A percentile compares a stretch with the other conserved stretches of the same genome.
Evolutionary conservation across 2,113 vertebrate genomes (phyloP).

Genomic region (Apteryx mantelli): DNA sequence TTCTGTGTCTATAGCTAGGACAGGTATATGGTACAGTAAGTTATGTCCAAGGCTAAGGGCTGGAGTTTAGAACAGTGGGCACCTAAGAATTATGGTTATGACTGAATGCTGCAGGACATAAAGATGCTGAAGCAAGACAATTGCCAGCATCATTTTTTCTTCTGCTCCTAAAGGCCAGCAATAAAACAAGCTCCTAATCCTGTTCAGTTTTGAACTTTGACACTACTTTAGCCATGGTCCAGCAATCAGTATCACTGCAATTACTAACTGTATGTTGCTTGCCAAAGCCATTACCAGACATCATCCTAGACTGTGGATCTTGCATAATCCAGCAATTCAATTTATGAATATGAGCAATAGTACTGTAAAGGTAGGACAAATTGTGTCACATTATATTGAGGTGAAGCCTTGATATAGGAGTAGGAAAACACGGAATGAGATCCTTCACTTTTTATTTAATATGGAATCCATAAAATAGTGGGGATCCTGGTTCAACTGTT

Average conservation of each 20-base stretch:
- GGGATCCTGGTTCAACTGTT: not conserved
- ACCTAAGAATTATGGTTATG: not conserved
- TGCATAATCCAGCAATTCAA: not conserved
- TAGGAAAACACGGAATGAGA: not conserved
- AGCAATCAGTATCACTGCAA: not conserved
- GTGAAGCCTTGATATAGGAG: not conserved
- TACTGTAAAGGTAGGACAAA: not conserved
- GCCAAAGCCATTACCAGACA: not conserved
- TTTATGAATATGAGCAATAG: not conserved
- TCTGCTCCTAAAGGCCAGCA: not conserved
- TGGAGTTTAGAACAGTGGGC: not conserved
- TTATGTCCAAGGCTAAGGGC: not conserved
- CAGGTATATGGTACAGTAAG: not conserved
- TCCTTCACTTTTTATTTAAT: not conserved
- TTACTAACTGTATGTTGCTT: not conserved
- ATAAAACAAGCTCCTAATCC: not conserved
- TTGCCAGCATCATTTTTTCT: not conserved
- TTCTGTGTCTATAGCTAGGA: not conserved
- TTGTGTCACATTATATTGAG: not conserved
- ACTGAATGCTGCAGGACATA: not conserved
- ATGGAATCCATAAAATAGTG: not conserved
- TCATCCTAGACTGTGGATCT: not conserved
- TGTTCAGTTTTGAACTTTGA: not conserved
- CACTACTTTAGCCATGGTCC: not conserved
- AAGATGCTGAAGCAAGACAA: not conserved